Evolutionary conservation across 2,113 vertebrate genomes (phyloP), one percentile per base, ranked within the genome.

Genomic region (Tetraodon nigroviridis): DNA sequence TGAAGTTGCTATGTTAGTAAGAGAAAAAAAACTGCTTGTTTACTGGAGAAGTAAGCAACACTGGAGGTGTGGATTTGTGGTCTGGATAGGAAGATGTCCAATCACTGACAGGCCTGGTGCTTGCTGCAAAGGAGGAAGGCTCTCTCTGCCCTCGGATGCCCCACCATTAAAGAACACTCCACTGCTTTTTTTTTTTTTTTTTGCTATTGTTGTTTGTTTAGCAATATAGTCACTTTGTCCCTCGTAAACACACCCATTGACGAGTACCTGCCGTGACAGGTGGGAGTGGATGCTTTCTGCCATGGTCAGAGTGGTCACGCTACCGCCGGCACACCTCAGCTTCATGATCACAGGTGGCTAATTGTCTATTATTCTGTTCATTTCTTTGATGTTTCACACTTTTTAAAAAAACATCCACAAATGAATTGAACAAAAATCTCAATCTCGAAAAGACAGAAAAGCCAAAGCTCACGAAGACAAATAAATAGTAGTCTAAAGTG

Each of bases 391-490:
- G 84, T 91, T 92, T 87, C 89, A 86, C 92, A 91, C 94, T 94
- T 94, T 92, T 90, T 93, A 90, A 92, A 68, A 65, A 64, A 61
- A 90, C 91, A 90, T 90, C 90, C 90, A 90, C 63, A 69, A 85
- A 90, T 90, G 84, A 93, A 92, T 83, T 85, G 42, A 68, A 79
- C 67, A 50, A 88, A 18, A 76, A 73, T 66, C 68, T 58, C 47
- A 75, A 73, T 66, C 68, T 58, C 47, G 73, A 71, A 58, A 66
- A 64, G 79, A 58, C 17, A 17, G n/a, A 89, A 91, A 93, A 93
- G 90, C 94, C 94, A 94, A 95, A 96, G 93, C 88, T 90, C 88
- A 92, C 89, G 87, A 91, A 88, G 89, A 91, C 76, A 88, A 87
- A 87, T 87, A 86, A 87, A 87, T 87, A 86, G 57, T 90, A 89